Evolutionary conservation across 2,113 vertebrate species (phyloP).

Genomic region (Sardina pilchardus): DNA sequence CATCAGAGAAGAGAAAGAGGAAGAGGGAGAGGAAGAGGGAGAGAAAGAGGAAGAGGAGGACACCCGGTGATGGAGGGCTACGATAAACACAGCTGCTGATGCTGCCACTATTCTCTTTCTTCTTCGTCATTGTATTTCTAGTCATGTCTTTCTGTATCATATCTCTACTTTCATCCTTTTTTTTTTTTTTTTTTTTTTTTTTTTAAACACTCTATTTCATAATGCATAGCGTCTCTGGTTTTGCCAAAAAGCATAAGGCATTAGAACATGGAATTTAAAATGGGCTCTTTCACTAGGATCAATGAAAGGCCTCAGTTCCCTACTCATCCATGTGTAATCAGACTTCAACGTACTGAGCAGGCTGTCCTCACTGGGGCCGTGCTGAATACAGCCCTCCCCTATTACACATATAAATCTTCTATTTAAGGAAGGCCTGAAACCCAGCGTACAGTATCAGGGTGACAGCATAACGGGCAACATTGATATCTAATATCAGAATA

Average conservation of each 20-base stretch:
- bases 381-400: neutral
- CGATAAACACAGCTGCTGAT: neutral
- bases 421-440: neutral
- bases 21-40: neutral
- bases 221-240: neutral
- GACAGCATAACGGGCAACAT: neutral
- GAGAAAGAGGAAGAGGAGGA: neutral
- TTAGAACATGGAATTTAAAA: neutral
- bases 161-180: neutral
- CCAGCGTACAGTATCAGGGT: neutral
- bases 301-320: neutral
- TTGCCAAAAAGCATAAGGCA: neutral
- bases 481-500: conserved; percentile 9
- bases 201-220: neutral
- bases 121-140: neutral
- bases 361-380: neutral
- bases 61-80: neutral
- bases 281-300: neutral
- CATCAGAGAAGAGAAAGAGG: neutral
- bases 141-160: neutral
- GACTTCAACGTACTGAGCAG: neutral
- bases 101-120: neutral
- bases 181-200: neutral
- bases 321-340: neutral
- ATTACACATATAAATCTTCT: neutral